Conservation (phyloP, 2,797 vertebrate genomes). For the Fistularia commersonii region DNA sequence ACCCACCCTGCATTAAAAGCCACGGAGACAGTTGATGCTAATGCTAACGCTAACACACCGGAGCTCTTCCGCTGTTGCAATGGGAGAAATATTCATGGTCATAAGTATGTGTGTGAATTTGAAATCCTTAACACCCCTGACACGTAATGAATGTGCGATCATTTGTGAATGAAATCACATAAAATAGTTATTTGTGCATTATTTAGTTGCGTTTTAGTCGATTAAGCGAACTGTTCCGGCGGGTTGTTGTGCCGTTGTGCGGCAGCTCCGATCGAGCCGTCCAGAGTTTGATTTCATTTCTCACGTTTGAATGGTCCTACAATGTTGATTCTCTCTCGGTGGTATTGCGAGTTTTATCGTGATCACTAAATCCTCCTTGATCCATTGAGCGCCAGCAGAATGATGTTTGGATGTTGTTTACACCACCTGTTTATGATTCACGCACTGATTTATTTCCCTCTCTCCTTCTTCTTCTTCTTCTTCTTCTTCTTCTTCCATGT, state of each 20-base stretch:
- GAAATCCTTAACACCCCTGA: constrained; percentile 11
- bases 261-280: too few relatives aligned
- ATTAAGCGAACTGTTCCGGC: too few relatives aligned
- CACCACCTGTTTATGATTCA: too few relatives aligned
- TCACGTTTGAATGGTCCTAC: too few relatives aligned
- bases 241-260: too few relatives aligned
- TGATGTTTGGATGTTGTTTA: background rate
- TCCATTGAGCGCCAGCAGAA: background rate
- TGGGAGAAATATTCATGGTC: constrained; percentile 3
- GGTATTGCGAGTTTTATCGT: background rate
- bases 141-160: background rate
- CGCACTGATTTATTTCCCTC: background rate
- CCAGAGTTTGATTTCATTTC: too few relatives aligned
- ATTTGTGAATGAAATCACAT: background rate
- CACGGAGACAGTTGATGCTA: too few relatives aligned
- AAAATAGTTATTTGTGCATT: too few relatives aligned
- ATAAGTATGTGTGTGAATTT: constrained; percentile 1
- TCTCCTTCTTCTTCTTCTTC: background rate
- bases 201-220: too few relatives aligned
- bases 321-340: too few relatives aligned
- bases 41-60: too few relatives aligned
- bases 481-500: constrained; percentile 12
- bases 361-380: background rate
- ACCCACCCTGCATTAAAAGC: too few relatives aligned
- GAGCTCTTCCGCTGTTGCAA: background rate